These are phyloP conservation scores for Desoria tigrina DNA, from an alignment of 2,888 invertebrate species.

Conservation along the genomic window DNA sequence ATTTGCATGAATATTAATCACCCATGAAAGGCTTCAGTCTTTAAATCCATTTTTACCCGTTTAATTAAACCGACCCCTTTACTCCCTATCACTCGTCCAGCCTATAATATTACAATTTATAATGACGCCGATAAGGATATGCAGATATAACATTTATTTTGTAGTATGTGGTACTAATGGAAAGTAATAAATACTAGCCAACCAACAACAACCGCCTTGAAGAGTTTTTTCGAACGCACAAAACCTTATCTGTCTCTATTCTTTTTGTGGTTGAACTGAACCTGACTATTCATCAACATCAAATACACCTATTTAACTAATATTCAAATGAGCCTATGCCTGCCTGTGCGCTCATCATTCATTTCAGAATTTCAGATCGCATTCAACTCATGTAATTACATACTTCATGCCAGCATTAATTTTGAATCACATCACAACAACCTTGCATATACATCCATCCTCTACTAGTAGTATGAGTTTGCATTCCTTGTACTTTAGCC, in stretches of 20 bases:
- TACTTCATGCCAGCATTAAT: slow-evolving; percentile 16
- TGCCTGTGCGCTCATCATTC: slow-evolving; percentile 16
- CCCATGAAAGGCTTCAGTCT: slow-evolving; percentile 48
- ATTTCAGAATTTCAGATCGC: slow-evolving; percentile 15
- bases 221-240: background rate
- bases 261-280: background rate
- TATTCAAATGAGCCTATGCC: slow-evolving; percentile 19
- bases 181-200: slow-evolving; percentile 11
- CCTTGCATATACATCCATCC: too few relatives aligned
- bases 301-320: slow-evolving; percentile 22
- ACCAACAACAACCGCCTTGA: slow-evolving; percentile 1
- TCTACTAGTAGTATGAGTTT: too few relatives aligned
- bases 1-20: slow-evolving; percentile 53
- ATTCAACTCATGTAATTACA: slow-evolving; percentile 20
- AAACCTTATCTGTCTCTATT: slow-evolving; percentile 8
- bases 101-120: too few relatives aligned
- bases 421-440: slow-evolving; percentile 14
- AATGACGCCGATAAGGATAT: too few relatives aligned
- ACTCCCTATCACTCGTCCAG: background rate
- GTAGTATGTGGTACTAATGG: background rate
- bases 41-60: slow-evolving; percentile 38
- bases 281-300: slow-evolving; percentile 22
- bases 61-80: slow-evolving; percentile 47
- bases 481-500: too few relatives aligned
- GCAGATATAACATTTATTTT: too few relatives aligned